Base-by-base conservation (phyloP, 2,888 invertebrate genomes). In the Nomada ferruginata region DNA sequence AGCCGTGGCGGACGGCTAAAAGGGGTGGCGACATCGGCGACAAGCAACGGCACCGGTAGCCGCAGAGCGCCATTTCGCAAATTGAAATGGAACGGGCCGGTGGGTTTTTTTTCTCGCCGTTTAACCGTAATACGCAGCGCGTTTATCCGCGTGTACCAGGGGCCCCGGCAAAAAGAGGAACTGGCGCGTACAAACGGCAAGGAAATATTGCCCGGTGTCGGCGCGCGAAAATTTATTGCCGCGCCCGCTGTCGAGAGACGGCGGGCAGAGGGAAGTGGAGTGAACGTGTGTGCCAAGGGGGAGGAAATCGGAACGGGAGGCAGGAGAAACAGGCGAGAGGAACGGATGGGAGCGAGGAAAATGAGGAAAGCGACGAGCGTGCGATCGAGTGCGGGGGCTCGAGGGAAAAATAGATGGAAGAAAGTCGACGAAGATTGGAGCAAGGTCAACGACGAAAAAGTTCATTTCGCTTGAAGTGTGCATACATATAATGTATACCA, bases 171-270 rank as follows among this genome's bases (percentile, higher is more conserved):
- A 88, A 88, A 88, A 88, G 88, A 88, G 89, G 87, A 88, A 80
- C 89, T 88, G 84, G 88, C 87, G 84, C 88, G 88, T 88, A 88
- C 88, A 88, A 90, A 90, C 87, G 90, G 89, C 91, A 88, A 89
- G 89, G 89, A 91, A 91, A 91, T 89, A 89, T 89, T 87, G 88
- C 89, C 88, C 86, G 84, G 87, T 89, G 91, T 91, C 91, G 89
- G 89, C 85, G 83, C 87, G 90, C 87, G 91, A 89, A 90, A 90
- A 91, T 91, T 91, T 91, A 91, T 91, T 80, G 85, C 89, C 82
- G 74, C 60, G 79, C 75, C 79, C 76, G 83, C 72, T 71, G 79
- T 72, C 76, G 87, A 69, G 73, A 68, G 78, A 59, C 70, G 69
- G 59, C 68, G 75, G 71, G 52, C 53, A 73, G 53, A 20, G 44